Conservation (phyloP, 2,113 vertebrate species). For the Eleginops maclovinus region DNA sequence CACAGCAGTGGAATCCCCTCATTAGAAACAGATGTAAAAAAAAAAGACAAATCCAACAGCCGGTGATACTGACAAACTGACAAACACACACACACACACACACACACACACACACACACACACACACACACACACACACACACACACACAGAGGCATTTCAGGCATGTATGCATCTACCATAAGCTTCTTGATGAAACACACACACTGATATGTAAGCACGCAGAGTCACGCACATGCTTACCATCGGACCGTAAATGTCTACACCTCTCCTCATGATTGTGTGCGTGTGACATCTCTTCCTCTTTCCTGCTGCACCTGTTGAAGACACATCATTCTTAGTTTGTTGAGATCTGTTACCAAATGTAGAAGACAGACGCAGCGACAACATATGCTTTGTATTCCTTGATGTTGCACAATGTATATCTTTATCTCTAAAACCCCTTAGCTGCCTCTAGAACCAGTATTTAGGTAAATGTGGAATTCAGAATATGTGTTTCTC, state of each 20-base stretch:
- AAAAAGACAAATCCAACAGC: constrained; percentile 10
- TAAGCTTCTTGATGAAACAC: constrained; percentile 7
- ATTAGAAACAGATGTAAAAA: constrained; percentile 57
- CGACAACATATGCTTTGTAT: too few relatives aligned
- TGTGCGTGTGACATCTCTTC: neutral
- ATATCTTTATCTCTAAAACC: too few relatives aligned
- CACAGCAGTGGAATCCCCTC: constrained; percentile 54
- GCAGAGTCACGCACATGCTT: neutral
- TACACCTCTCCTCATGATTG: neutral
- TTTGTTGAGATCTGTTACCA: neutral
- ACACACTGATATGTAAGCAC: too few relatives aligned
- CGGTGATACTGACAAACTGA: neutral
- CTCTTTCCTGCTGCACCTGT: constrained; percentile 12
- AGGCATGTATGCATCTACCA: neutral
- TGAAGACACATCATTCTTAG: too few relatives aligned
- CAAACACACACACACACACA: neutral
- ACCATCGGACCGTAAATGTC: neutral
- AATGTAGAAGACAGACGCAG: neutral
- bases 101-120: constrained; percentile 15
- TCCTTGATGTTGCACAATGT: neutral
- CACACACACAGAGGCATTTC: too few relatives aligned
- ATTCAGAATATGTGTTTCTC: too few relatives aligned
- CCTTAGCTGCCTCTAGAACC: too few relatives aligned
- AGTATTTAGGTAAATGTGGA: neutral
- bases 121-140: constrained; percentile 4